These are phyloP conservation scores for Colossoma macropomum DNA, from an alignment of 2,113 vertebrate genomes.

Conservation along the genomic window DNA sequence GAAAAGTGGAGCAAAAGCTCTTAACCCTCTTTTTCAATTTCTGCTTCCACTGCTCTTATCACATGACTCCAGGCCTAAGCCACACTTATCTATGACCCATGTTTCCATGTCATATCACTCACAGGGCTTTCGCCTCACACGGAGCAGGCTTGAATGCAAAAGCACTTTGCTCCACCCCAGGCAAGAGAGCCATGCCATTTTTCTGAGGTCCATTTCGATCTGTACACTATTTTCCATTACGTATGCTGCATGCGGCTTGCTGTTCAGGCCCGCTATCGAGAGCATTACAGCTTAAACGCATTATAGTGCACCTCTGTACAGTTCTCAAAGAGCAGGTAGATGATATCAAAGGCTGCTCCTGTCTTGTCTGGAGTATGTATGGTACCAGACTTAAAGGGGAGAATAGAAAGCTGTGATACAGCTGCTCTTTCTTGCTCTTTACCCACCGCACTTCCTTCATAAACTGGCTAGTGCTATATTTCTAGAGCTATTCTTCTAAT, in stretches of 20 bases:
- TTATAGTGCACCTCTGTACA: conserved; percentile 56
- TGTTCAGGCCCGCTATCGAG: conserved; percentile 49
- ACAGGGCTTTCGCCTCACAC: conserved; percentile 57
- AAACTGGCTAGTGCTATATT: too few relatives aligned
- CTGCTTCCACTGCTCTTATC: conserved; percentile 14
- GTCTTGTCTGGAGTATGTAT: conserved; percentile 51
- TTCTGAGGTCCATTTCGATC: conserved; percentile 68
- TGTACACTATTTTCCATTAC: conserved; percentile 55
- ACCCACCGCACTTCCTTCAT: too few relatives aligned
- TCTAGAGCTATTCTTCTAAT: too few relatives aligned
- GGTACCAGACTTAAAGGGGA: neutral
- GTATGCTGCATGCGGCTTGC: conserved; percentile 52
- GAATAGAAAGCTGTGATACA: neutral
- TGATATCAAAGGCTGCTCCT: conserved; percentile 48
- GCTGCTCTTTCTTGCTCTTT: neutral
- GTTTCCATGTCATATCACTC: conserved; percentile 62
- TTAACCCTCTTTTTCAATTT: conserved; percentile 6
- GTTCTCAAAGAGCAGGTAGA: conserved; percentile 45
- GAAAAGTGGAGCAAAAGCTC: conserved; percentile 2
- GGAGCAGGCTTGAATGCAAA: conserved; percentile 73
- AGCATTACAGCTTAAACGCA: conserved; percentile 63
- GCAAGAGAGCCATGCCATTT: conserved; percentile 69
- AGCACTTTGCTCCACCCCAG: conserved; percentile 62
- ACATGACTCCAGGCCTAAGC: conserved; percentile 37
- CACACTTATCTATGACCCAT: conserved; percentile 55